phyloP scores from a whole-genome alignment of 2,888 invertebrate genomes.

The Smittia aterrima region DNA sequence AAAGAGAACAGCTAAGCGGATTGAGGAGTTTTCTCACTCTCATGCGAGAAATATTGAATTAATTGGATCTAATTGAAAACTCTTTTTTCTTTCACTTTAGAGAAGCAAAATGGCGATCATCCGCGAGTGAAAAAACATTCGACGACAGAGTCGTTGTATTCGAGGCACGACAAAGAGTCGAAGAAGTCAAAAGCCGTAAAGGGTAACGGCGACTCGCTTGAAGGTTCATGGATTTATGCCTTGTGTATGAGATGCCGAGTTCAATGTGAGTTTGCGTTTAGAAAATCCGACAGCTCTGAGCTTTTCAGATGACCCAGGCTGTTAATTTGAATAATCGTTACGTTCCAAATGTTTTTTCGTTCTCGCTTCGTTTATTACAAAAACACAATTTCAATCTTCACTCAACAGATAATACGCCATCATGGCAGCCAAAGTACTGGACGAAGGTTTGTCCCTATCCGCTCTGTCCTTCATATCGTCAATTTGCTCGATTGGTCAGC shows the following conservation, averaged over 20 bases:
- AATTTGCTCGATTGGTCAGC: conserved; percentile 73
- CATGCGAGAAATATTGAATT: conserved; percentile 23
- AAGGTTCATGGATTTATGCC: conserved; percentile 75
- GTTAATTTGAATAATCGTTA: conserved; percentile 18
- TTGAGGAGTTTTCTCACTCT: conserved; percentile 2
- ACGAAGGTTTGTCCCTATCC: conserved; percentile 79
- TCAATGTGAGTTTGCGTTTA: conserved; percentile 57
- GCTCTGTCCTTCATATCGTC: conserved; percentile 79
- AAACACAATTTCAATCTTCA: conserved; percentile 44
- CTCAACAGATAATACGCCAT: conserved; percentile 57
- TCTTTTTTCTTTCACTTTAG: conserved; percentile 1
- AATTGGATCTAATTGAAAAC: conserved; percentile 33
- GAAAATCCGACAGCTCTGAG: no score
- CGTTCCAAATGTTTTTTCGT: not conserved
- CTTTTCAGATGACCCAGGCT: not conserved
- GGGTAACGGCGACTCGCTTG: conserved; percentile 47
- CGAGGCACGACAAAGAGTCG: conserved; percentile 30
- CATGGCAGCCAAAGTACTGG: conserved; percentile 83
- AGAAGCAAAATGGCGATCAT: conserved; percentile 7
- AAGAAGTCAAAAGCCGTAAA: conserved; percentile 9
- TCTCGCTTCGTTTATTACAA: conserved; percentile 44
- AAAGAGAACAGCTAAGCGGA: not conserved
- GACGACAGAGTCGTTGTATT: conserved; percentile 42
- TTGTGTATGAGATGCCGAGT: conserved; percentile 77
- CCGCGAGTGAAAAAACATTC: conserved; percentile 29